Percentiles rank a stretch among this genome's conserved stretches.
Conservation (phyloP, 2,113 vertebrate genomes). For the Grantiella picta region DNA sequence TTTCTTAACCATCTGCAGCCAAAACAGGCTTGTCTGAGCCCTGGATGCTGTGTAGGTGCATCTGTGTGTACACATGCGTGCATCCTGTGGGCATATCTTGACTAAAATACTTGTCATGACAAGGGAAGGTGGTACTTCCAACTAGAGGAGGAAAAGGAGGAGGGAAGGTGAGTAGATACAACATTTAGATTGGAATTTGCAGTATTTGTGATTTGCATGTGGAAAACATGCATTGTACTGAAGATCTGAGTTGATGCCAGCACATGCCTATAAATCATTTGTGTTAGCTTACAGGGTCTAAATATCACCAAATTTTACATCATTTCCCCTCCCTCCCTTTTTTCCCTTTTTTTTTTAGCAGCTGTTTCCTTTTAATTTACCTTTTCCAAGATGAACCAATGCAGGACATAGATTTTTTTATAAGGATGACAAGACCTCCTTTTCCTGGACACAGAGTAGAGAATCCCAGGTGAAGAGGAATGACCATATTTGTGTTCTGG, state of each 20-base stretch:
- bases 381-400: not conserved
- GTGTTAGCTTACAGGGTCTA: not conserved
- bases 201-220: not conserved
- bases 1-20: not conserved
- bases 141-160: not conserved
- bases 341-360: rapidly evolving
- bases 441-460: not conserved
- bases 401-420: not conserved
- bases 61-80: not conserved
- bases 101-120: not conserved
- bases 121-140: not conserved
- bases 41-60: not conserved
- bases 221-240: not conserved
- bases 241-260: not conserved
- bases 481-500: not conserved
- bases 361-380: not conserved
- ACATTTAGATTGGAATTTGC: not conserved
- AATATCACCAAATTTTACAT: not conserved
- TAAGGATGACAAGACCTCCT: not conserved
- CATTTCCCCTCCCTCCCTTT: not conserved
- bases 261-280: not conserved
- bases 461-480: not conserved
- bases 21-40: not conserved
- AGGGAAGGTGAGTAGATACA: not conserved
- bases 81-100: not conserved